Percentiles rank a stretch among this genome's conserved stretches.
These are phyloP conservation scores for Mustelus asterias DNA, from an alignment of 2,113 vertebrate genomes.

Conservation along the genomic window DNA sequence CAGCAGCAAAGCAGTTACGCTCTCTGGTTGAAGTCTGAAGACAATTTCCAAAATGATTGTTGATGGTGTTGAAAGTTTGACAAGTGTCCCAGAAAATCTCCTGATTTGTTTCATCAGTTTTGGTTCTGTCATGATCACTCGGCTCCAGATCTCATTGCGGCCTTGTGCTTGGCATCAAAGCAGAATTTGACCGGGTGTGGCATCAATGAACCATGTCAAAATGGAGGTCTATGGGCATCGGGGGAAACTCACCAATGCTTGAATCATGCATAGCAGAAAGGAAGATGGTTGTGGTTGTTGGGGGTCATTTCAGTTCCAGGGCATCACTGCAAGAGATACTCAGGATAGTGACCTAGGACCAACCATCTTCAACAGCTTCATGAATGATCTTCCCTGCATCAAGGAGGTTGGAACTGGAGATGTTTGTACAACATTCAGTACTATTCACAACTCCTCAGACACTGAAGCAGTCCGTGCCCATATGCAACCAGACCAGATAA, in stretches of 20 bases:
- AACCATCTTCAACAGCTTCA: neutral
- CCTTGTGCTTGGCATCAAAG: neutral
- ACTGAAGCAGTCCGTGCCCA: too few relatives aligned
- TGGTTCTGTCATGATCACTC: neutral
- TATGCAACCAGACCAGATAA: too few relatives aligned
- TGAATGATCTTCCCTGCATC: neutral
- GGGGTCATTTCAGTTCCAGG: neutral
- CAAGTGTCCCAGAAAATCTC: neutral
- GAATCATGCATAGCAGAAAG: neutral
- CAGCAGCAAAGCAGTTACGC: neutral
- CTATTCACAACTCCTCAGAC: too few relatives aligned
- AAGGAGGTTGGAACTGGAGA: neutral
- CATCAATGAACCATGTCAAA: neutral
- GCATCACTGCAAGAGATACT: neutral
- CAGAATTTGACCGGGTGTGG: neutral
- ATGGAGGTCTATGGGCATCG: neutral
- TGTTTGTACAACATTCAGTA: neutral
- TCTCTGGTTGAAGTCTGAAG: neutral
- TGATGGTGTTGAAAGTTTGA: neutral
- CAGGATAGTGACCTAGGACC: neutral
- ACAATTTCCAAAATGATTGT: neutral
- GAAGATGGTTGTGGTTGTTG: too few relatives aligned
- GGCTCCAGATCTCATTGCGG: too few relatives aligned
- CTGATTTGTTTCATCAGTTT: neutral
- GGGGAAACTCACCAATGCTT: neutral